Evolutionary conservation across 2,888 invertebrate species (phyloP).

Genomic region (Eremobia ochroleuca): DNA sequence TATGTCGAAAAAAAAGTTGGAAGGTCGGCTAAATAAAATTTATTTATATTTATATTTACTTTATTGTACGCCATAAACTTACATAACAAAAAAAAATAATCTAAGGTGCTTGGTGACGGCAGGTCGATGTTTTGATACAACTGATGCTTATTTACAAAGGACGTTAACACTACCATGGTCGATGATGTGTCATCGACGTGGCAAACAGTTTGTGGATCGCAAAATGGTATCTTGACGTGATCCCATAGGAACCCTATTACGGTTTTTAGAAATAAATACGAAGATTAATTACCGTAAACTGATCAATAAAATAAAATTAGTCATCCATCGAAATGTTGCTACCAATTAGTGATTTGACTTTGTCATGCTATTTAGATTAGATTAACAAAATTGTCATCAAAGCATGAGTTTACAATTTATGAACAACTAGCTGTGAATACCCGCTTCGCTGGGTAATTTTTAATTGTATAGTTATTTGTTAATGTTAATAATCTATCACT

Average conservation of each 20-base stretch:
- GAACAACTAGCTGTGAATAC: too few species aligned
- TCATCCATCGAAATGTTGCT: constrained; percentile 15
- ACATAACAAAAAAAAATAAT: background rate
- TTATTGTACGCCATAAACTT: too few species aligned
- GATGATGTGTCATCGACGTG: background rate
- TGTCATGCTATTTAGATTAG: constrained; percentile 36
- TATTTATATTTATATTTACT: too few species aligned
- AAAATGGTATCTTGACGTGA: background rate
- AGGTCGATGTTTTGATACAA: background rate
- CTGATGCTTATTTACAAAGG: background rate
- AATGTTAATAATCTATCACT: too few species aligned
- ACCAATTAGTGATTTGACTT: constrained; percentile 29
- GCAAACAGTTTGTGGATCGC: background rate
- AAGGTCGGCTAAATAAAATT: background rate
- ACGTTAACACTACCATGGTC: too few species aligned
- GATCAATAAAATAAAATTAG: constrained; percentile 3
- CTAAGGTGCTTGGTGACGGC: background rate
- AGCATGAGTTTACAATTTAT: constrained; percentile 48
- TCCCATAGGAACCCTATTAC: background rate
- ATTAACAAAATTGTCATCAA: constrained; percentile 35
- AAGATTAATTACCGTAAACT: background rate
- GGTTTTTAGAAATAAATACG: background rate
- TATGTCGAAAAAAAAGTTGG: background rate
- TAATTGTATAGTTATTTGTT: too few species aligned
- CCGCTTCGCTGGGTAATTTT: too few species aligned